These are phyloP conservation scores for Myocastor coypus DNA, from an alignment of 2,113 vertebrate genomes.

Conservation along the genomic window DNA sequence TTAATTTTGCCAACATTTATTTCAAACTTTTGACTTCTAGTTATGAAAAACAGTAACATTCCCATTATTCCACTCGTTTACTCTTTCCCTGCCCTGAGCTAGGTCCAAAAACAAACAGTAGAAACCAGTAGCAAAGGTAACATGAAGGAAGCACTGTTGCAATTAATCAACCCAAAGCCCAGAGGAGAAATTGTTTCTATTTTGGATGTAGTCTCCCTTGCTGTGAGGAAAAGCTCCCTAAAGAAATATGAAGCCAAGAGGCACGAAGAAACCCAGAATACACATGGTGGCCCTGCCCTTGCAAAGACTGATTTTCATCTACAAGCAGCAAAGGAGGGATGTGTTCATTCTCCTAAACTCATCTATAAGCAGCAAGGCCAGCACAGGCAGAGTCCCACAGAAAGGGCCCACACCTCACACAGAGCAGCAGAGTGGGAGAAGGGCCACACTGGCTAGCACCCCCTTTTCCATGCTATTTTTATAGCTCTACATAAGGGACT, in stretches of 20 bases:
- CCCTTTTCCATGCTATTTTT: slow-evolving; percentile 12
- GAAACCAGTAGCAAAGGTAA: slow-evolving; percentile 75
- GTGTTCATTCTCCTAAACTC: slow-evolving; percentile 40
- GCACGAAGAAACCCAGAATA: slow-evolving; percentile 82
- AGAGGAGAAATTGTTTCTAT: slow-evolving; percentile 76
- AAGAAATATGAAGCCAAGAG: slow-evolving; percentile 82
- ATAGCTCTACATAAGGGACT: neutral
- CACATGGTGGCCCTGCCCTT: slow-evolving; percentile 78
- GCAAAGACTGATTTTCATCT: slow-evolving; percentile 79
- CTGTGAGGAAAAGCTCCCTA: slow-evolving; percentile 79
- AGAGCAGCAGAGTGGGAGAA: neutral
- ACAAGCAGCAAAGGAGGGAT: slow-evolving; percentile 58
- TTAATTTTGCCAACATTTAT: slow-evolving; percentile 23
- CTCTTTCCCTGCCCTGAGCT: neutral
- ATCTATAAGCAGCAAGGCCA: neutral
- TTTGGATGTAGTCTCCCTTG: slow-evolving; percentile 72
- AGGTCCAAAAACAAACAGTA: slow-evolving; percentile 57
- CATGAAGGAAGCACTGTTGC: slow-evolving; percentile 20
- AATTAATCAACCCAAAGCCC: slow-evolving; percentile 76
- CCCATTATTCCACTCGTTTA: neutral
- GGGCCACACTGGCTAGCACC: neutral
- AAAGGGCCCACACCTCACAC: neutral
- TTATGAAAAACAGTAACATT: slow-evolving; percentile 16
- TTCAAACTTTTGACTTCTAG: slow-evolving; percentile 17
- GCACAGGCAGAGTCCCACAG: neutral